These are phyloP conservation scores for Ormyrus pomaceus DNA, from an alignment of 2,888 invertebrate species.

Conservation along the genomic window DNA sequence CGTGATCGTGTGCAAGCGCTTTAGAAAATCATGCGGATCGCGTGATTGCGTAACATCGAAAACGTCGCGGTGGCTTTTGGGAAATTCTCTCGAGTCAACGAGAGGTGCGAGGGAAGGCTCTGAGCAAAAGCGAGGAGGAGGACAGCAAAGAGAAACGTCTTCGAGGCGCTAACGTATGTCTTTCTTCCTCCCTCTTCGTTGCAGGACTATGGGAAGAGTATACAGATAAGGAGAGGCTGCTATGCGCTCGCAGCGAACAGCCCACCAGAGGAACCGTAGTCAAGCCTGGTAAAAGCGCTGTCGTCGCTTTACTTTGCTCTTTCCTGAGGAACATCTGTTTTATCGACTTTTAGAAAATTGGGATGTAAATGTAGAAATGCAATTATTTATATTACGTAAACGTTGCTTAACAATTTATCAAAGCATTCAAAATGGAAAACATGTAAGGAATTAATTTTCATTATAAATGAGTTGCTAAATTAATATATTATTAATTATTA, in stretches of 20 bases:
- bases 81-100: background rate
- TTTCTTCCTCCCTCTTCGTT: background rate
- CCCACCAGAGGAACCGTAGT: no score
- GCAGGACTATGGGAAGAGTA: conserved; percentile 24
- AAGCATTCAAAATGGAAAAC: no score
- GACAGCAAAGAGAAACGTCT: background rate
- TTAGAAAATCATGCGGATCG: background rate
- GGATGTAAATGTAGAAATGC: no score
- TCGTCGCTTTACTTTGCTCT: background rate
- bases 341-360: conserved; percentile 4
- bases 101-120: background rate
- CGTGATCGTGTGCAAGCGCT: background rate
- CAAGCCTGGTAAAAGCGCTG: background rate
- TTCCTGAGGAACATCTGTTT: background rate
- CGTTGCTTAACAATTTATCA: no score
- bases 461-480: no score
- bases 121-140: background rate
- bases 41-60: conserved; percentile 11
- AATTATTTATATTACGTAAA: no score
- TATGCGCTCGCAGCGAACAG: no score
- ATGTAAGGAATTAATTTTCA: no score
- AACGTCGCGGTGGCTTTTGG: background rate
- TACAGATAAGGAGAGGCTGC: background rate
- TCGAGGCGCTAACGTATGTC: background rate
- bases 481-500: no score